Evolutionary conservation across 2,797 vertebrate genomes (phyloP), one percentile per base, ranked within the genome.

Genomic region (Steatocranus sp.): DNA sequence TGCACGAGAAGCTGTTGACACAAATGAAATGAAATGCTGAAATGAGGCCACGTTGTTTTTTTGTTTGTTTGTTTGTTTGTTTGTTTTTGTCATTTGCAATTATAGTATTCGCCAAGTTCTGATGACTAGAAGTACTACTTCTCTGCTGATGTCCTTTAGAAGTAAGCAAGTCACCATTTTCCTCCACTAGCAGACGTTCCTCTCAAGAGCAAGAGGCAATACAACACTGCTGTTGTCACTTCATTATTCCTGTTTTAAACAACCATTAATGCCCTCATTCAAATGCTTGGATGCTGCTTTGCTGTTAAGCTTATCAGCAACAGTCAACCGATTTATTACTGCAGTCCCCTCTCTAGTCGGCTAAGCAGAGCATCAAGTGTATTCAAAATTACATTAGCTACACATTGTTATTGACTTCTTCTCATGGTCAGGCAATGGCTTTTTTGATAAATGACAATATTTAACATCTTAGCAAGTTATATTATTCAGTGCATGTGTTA

Each of bases 201-300:
- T 88, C 84, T 87, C 41, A 76, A 90, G 91, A 88, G 88, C 85
- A 91, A 87, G 79, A 87, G 38, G 80, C 78, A 84, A 84, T 80
- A 86, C 76, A 89, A 88, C 87, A 84, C 76, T 70, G 48, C 43
- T 53, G 23, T 82, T 48, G 68, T 82, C 84, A 87, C 83, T 90
- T 93, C 79, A 93, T 93, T 93, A 91, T 90, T 91, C 85, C 84
- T 79, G 82, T 90, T 94, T 93, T 85, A 89, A 91, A 88, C 80
- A 92, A 87, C 90, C 79, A 89, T 94, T 92, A 92, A 95, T 90
- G 81, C 78, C 80, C 83, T 91, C 86, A 88, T 92, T 93, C 84
- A 89, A 90, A 92, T 88, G 87, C 87, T 84, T 84, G 77, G 78
- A 89, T 87, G 89, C 85, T 23, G 77, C 89, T 90, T 89, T 87